Evolutionary conservation across 1,140 invertebrate genomes (phyloP).

Genomic region (Drosophila tropicalis): DNA sequence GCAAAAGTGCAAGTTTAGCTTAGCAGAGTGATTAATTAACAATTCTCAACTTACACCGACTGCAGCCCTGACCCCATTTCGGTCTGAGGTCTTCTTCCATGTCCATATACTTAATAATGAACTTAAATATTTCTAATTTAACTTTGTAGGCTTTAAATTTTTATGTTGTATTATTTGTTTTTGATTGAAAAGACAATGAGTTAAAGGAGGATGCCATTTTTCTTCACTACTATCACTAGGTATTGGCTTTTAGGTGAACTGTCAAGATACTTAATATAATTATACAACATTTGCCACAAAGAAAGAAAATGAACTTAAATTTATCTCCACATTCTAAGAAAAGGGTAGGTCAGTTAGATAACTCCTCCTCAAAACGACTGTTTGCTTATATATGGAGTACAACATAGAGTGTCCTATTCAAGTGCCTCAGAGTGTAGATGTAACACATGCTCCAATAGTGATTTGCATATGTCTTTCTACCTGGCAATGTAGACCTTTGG

Average conservation of each 20-base stretch:
- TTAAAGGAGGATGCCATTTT: no score
- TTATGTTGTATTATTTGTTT: neutral
- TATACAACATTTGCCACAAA: no score
- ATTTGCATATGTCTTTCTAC: constrained; percentile 57
- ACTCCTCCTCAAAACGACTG: no score
- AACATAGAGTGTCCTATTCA: neutral
- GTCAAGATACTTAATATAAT: no score
- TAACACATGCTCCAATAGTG: constrained; percentile 30
- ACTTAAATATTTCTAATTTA: no score
- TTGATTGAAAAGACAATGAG: no score
- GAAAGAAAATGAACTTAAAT: no score
- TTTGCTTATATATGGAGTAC: no score
- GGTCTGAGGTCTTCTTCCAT: constrained; percentile 9
- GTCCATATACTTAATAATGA: constrained; percentile 3
- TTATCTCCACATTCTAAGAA: no score
- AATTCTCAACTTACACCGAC: constrained; percentile 7
- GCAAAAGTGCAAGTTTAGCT: neutral
- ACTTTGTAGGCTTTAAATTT: neutral
- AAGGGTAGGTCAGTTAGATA: no score
- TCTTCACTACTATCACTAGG: no score
- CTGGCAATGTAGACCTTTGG: constrained; percentile 33
- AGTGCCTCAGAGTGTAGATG: neutral
- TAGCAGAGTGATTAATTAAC: neutral
- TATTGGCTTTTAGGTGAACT: no score
- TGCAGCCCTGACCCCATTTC: constrained; percentile 13